Percentiles rank a stretch among this genome's conserved stretches.
phyloP scores from a whole-genome alignment of 1,140 invertebrate species.

The Leptinotarsa texana region DNA sequence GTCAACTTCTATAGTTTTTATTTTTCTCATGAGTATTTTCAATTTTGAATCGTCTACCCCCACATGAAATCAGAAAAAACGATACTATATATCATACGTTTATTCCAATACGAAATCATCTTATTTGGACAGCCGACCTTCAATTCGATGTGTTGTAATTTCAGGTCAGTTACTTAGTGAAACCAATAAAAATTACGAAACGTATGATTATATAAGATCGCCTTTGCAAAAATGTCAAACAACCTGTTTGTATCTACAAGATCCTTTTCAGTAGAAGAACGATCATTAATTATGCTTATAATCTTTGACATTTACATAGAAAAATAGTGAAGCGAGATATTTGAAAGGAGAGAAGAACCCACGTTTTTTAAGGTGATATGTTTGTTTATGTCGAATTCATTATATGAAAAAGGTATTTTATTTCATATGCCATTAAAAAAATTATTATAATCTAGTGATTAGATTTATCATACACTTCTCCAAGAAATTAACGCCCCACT shows the following conservation, averaged over 20 bases:
- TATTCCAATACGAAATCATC: background rate
- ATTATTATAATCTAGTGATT: no score
- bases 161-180: background rate
- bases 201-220: background rate
- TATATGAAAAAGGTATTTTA: no score
- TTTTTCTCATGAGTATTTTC: no score
- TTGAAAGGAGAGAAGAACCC: background rate
- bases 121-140: constrained; percentile 1
- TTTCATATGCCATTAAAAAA: no score
- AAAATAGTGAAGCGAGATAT: background rate
- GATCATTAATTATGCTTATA: background rate
- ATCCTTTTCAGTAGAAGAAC: constrained; percentile 1
- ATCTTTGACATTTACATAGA: background rate
- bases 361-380: no score
- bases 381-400: no score
- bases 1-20: no score
- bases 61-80: no score
- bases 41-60: no score
- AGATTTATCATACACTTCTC: no score
- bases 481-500: no score
- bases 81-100: background rate
- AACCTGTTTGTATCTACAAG: background rate
- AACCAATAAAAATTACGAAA: background rate
- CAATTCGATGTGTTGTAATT: background rate
- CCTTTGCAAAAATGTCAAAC: background rate